Evolutionary conservation across 2,113 vertebrate genomes (phyloP).

Genomic region (Heterotilapia buettikoferi): DNA sequence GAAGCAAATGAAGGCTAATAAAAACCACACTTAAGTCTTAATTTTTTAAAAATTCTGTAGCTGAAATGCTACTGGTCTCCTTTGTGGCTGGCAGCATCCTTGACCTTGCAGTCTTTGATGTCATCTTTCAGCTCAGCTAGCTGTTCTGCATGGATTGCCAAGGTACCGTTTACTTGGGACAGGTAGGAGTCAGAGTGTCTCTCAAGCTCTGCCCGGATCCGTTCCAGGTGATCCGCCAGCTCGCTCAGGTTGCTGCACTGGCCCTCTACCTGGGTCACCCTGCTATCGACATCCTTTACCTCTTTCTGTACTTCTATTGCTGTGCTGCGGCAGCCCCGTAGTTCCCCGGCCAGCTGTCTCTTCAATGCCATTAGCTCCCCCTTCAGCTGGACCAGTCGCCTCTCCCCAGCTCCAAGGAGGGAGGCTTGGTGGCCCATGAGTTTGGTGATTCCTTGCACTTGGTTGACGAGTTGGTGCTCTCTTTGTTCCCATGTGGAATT

Average conservation of each 20-base stretch:
- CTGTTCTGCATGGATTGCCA: constrained; percentile 81
- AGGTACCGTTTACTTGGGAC: constrained; percentile 81
- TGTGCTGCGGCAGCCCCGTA: constrained; percentile 82
- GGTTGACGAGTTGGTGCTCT: constrained; percentile 80
- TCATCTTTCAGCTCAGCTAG: constrained; percentile 81
- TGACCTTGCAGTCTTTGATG: constrained; percentile 78
- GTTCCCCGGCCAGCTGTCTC: constrained; percentile 75
- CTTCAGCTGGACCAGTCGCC: constrained; percentile 83
- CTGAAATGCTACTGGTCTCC: constrained; percentile 62
- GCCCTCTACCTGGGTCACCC: constrained; percentile 81
- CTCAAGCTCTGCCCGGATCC: constrained; percentile 77
- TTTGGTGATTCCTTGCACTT: constrained; percentile 87
- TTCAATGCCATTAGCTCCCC: constrained; percentile 84
- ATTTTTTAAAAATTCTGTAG: constrained; percentile 4
- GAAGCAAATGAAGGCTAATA: constrained; percentile 18
- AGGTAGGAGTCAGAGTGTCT: constrained; percentile 80
- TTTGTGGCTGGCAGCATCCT: constrained; percentile 64
- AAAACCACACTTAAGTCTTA: constrained; percentile 24
- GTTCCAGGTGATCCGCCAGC: constrained; percentile 74
- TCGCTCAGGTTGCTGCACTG: constrained; percentile 77
- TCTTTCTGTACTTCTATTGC: constrained; percentile 79
- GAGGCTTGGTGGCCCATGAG: constrained; percentile 83
- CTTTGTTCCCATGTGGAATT: constrained; percentile 85
- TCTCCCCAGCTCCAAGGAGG: constrained; percentile 81
- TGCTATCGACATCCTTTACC: constrained; percentile 78